Base-by-base conservation (phyloP, 2,797 vertebrate genomes). In the Platalea minor region DNA sequence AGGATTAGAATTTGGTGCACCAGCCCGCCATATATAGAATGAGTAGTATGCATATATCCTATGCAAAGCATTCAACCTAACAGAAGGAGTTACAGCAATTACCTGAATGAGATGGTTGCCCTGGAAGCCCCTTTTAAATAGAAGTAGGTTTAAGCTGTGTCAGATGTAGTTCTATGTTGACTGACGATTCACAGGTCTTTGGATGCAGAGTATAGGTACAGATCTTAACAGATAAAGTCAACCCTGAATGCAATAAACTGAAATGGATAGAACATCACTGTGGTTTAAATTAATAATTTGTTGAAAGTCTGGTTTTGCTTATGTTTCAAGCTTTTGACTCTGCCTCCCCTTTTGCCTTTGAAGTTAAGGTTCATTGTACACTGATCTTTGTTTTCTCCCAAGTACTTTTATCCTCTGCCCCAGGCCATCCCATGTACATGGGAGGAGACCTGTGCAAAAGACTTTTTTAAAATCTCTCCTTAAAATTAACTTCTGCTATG, bases 281-380 rank as follows among this genome's bases (percentile, higher is more conserved):
- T 79, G 28, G 31, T 79, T 90, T 95, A 67, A 91, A 80, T 80
- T 53, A 91, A 77, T 80, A 54, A 89, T 80, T 76, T 80, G 53
- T 57, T 85, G 60, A 77, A 94, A 93, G 53, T 85, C 84, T 94
- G 60, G 68, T 88, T 96, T 87, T 95, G 91, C 67, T 94, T 94
- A 91, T n/a, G 8, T 90, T 95, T 95, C 87, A 94, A 57, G 63
- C 74, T 90, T 95, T 89, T 93, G 51, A 65, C 72, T 91, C 37
- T 43, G 8, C 21, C 77, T 79, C 17, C 21, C 26, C 57, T 81
- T 94, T 88, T 87, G 85, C 31, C 72, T 95, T 95, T 91, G 92
- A 95, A 91, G 70, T 93, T 76, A 91, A 31, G 7, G 8, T 68
- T 68, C 72, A 78, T 50, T 85, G 61, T 60, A 57, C 45, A 45